Evolutionary conservation across 1,140 invertebrate species (phyloP).

Genomic region (Carcinoscorpius rotundicauda): DNA sequence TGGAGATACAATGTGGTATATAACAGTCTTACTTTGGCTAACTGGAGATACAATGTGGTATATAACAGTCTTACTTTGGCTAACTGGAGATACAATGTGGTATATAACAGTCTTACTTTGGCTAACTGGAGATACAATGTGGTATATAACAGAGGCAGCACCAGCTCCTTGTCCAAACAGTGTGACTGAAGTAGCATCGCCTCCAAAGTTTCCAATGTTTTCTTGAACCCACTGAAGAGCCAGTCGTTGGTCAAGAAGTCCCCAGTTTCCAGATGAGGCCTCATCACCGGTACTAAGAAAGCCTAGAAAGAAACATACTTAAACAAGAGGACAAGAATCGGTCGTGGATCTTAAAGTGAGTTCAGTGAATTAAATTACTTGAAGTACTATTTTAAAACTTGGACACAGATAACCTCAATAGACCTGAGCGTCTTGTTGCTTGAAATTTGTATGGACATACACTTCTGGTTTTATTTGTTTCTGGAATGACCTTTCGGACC

Average conservation of each 20-base stretch:
- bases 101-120: constrained; percentile 32
- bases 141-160: constrained; percentile 42
- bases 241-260: constrained; percentile 43
- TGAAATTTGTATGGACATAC: no score
- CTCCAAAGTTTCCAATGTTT: constrained; percentile 43
- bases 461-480: no score
- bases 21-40: no score
- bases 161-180: constrained; percentile 50
- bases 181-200: constrained; percentile 42
- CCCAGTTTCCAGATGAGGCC: constrained; percentile 30
- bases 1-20: no score
- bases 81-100: neutral
- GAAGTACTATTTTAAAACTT: no score
- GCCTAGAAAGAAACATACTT: constrained; percentile 16
- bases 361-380: neutral
- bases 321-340: neutral
- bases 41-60: no score
- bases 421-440: no score
- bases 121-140: constrained; percentile 42
- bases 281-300: constrained; percentile 30
- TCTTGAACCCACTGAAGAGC: constrained; percentile 40
- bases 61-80: no score
- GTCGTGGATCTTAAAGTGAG: neutral
- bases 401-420: no score
- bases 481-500: no score